phyloP scores from a whole-genome alignment of 2,888 invertebrate genomes.

The Eupithecia exiguata region DNA sequence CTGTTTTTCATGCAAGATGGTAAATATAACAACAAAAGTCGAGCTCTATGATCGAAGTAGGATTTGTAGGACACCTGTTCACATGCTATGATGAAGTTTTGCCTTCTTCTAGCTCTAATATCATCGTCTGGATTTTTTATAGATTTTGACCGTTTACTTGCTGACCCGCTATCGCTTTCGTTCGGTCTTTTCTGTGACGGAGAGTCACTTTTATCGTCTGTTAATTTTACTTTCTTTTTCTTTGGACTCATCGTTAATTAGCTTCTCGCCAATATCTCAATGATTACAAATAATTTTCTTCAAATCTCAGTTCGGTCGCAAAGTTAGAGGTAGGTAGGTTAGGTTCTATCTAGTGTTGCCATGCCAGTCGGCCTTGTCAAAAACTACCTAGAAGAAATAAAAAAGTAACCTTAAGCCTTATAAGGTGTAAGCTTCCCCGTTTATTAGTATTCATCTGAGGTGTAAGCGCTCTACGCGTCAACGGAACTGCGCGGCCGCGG shows the following conservation, averaged over 20 bases:
- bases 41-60: conserved; percentile 60
- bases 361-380: too few species aligned
- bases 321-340: too few species aligned
- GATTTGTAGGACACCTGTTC: conserved; percentile 66
- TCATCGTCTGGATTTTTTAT: conserved; percentile 51
- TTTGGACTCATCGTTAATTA: conserved; percentile 54
- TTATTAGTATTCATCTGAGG: too few species aligned
- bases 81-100: conserved; percentile 73
- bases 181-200: conserved; percentile 47
- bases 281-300: not conserved
- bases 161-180: conserved; percentile 41
- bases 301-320: too few species aligned
- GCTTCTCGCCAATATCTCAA: not conserved
- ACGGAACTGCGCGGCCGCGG: too few species aligned
- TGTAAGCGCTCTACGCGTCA: too few species aligned
- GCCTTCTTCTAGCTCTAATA: conserved; percentile 56
- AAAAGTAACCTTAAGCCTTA: too few species aligned
- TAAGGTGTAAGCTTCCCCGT: too few species aligned
- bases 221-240: conserved; percentile 57
- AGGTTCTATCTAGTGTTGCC: too few species aligned
- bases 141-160: conserved; percentile 55
- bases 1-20: conserved; percentile 60
- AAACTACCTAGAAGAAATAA: too few species aligned
- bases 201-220: conserved; percentile 20
- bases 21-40: conserved; percentile 62